Base-by-base conservation (phyloP, 1,140 invertebrate species). In the Eciton burchellii region DNA sequence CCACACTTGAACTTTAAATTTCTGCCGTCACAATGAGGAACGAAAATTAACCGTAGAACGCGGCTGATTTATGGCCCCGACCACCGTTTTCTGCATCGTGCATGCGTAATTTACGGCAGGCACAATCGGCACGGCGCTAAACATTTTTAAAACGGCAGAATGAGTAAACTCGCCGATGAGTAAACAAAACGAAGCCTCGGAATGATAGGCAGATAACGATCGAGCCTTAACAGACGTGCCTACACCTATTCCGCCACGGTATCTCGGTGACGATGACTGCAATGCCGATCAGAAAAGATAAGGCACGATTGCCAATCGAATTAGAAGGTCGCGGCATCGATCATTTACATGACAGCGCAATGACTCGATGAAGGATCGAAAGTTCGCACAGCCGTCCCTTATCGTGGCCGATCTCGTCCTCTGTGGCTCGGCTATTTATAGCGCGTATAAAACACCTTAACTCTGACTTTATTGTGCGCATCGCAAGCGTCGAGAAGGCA, bases 271-370 rank as follows among this genome's bases (percentile, higher is more conserved):
- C n/a, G 49, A 16, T 19, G 60, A 12, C 8, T n/a, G 14, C 16
- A 14, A 16, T 1, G 8, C 14, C 14, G 14, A 43, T 21, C 5
- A 8, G 66, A 59, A 35, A 45, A 52, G 72, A 74, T 49, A 26
- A 19, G 21, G 14, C 0, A 47, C 12, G 4, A 59, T 16, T 14
- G 21, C 16, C n/a, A 11, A n/a, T 63, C 62, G 47, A 11, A 57
- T 29, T 56, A 52, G 6, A 26, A 65, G 14, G 16, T 57, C 26
- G 35, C 66, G 21, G 63, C 76, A 82, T 86, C 76, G 56, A 83
- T 82, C 77, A 82, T 82, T 85, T 62, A 26, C 41, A 41, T 60
- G 84, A 72, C 68, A 83, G 57, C 21, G 60, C 52, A 43, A 77
- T 45, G 26, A 49, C 19, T 56, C 54, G 12, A 12, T 54, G 35